These are phyloP conservation scores for Temnopleurus reevesii DNA, from an alignment of 53 echinoderm and acorn worm genomes.

Conservation along the genomic window DNA sequence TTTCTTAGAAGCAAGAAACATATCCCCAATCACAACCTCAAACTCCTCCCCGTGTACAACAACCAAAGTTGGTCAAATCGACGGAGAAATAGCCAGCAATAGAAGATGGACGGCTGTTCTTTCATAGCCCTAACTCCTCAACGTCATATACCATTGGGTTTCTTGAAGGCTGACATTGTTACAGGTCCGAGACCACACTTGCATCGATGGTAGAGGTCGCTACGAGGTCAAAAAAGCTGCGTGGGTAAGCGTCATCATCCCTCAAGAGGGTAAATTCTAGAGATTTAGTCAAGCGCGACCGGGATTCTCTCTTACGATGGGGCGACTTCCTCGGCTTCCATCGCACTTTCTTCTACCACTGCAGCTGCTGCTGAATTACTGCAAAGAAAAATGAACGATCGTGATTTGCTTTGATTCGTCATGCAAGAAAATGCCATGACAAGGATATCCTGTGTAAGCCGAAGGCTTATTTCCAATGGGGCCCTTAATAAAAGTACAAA, in stretches of 20 bases:
- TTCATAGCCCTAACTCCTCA: background rate
- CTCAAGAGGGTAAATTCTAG: background rate
- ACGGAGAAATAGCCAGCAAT: background rate
- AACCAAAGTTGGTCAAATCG: background rate
- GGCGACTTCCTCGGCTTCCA: conserved; percentile 38
- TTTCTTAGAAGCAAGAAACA: background rate
- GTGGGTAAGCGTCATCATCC: background rate
- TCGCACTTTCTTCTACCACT: conserved; percentile 47
- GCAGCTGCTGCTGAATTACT: background rate
- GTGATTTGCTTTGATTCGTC: too few species aligned
- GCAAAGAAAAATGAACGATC: too few species aligned
- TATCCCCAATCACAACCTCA: background rate
- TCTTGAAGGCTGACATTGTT: background rate
- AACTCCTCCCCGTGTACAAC: background rate
- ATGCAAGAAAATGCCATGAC: too few species aligned
- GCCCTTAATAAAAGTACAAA: too few species aligned
- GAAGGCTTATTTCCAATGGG: too few species aligned
- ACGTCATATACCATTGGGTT: background rate
- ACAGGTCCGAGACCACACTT: background rate
- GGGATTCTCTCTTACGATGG: conserved; percentile 9
- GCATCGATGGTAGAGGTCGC: too few species aligned
- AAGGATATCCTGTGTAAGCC: too few species aligned
- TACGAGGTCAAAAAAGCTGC: background rate
- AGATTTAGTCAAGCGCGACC: background rate
- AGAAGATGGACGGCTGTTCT: background rate